Evolutionary conservation across 2,888 invertebrate species (phyloP).

Genomic region (Noctua janthina): DNA sequence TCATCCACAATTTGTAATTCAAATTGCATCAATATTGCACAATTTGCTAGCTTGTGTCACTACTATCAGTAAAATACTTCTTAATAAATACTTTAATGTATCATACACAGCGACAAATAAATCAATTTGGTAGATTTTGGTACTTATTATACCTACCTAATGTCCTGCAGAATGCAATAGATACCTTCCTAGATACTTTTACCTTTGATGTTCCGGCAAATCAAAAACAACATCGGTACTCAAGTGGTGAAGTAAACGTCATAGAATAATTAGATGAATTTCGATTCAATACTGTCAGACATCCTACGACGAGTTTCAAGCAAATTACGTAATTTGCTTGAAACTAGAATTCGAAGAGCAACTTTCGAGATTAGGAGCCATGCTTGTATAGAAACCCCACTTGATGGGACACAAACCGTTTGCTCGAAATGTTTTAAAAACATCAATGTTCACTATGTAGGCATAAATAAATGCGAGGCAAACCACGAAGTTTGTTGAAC

Average conservation of each 20-base stretch:
- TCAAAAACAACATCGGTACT: not conserved
- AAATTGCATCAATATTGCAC: not conserved
- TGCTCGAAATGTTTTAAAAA: constrained; percentile 1
- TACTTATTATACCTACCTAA: not conserved
- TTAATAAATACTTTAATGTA: not conserved
- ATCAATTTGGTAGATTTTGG: not conserved
- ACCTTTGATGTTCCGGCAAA: not conserved
- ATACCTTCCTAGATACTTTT: not conserved
- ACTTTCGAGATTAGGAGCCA: not conserved
- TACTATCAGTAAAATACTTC: not conserved
- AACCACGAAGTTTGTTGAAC: not conserved
- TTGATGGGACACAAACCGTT: not conserved
- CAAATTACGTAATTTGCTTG: too few species aligned
- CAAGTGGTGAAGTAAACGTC: not conserved
- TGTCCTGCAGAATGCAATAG: not conserved
- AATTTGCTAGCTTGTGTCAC: not conserved
- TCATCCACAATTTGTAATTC: not conserved
- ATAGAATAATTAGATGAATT: constrained; percentile 5
- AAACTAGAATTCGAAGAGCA: not conserved
- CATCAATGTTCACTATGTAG: not conserved
- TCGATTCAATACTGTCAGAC: not conserved
- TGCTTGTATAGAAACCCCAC: not conserved
- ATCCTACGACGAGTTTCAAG: not conserved
- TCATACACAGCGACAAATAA: not conserved
- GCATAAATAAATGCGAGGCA: constrained; percentile 7